Evolutionary conservation across 2,797 vertebrate species (phyloP).

Genomic region (Bryconaethiops microstoma): DNA sequence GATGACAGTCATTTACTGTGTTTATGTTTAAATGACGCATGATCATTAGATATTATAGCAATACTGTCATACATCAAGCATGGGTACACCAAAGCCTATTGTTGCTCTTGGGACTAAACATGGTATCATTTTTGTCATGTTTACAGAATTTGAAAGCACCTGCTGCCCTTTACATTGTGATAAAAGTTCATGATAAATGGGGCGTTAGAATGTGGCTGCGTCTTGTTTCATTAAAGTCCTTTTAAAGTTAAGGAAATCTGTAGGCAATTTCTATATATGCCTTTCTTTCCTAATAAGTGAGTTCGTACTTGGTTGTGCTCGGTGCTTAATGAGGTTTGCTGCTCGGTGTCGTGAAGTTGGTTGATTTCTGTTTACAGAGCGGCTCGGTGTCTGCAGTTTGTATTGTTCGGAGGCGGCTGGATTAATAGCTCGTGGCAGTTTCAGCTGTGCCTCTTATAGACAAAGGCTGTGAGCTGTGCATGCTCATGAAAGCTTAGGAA

Average conservation of each 20-base stretch:
- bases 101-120: too few species aligned
- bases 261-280: neutral
- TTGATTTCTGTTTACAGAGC: slow-evolving; percentile 38
- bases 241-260: too few species aligned
- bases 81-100: too few species aligned
- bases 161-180: too few species aligned
- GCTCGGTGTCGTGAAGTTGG: slow-evolving; percentile 21
- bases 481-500: neutral
- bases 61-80: too few species aligned
- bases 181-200: too few species aligned
- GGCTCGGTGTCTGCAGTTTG: slow-evolving; percentile 41
- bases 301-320: neutral
- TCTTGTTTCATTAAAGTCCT: neutral
- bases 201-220: too few species aligned
- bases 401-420: neutral
- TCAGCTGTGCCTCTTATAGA: neutral
- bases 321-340: slow-evolving; percentile 24
- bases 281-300: neutral
- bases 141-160: too few species aligned
- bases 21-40: too few species aligned
- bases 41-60: too few species aligned
- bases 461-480: neutral
- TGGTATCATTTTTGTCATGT: too few species aligned
- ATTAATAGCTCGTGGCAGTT: neutral
- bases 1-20: too few species aligned